phyloP scores from a whole-genome alignment of 1,140 invertebrate genomes.

The Ephestia elutella region DNA sequence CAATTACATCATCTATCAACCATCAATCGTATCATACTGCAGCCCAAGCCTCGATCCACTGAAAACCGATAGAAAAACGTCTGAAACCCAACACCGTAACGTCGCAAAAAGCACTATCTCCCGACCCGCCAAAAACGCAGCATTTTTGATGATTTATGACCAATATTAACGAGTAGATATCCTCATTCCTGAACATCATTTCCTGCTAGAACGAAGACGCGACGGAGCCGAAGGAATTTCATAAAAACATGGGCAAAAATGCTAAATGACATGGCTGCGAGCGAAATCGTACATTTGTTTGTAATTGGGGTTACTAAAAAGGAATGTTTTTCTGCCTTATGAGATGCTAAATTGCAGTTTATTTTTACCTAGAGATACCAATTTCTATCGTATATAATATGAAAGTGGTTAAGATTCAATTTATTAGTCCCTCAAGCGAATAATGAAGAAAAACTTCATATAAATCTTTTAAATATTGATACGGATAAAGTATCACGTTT shows the following conservation, averaged over 20 bases:
- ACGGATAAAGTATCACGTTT: too few species aligned
- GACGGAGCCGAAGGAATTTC: conserved; percentile 36
- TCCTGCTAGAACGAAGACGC: conserved; percentile 66
- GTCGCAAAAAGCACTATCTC: conserved; percentile 48
- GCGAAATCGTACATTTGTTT: background rate
- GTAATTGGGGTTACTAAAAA: background rate
- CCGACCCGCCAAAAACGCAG: conserved; percentile 45
- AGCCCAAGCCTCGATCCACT: background rate
- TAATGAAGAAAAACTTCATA: too few species aligned
- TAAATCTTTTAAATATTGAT: too few species aligned
- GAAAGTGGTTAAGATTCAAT: too few species aligned
- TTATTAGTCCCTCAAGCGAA: too few species aligned
- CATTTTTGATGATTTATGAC: conserved; percentile 72
- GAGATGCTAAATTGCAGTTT: too few species aligned
- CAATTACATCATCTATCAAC: background rate
- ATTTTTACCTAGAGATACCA: too few species aligned
- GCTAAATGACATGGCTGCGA: conserved; percentile 20
- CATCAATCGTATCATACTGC: background rate
- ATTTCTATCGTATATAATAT: too few species aligned
- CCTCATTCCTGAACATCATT: conserved; percentile 70
- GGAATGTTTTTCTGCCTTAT: too few species aligned
- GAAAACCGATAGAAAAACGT: conserved; percentile 32
- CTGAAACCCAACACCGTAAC: conserved; percentile 50
- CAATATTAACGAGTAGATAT: conserved; percentile 73
- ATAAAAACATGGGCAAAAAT: conserved; percentile 54